Conservation (phyloP, 2,797 vertebrate species). For the Characodon lateralis region DNA sequence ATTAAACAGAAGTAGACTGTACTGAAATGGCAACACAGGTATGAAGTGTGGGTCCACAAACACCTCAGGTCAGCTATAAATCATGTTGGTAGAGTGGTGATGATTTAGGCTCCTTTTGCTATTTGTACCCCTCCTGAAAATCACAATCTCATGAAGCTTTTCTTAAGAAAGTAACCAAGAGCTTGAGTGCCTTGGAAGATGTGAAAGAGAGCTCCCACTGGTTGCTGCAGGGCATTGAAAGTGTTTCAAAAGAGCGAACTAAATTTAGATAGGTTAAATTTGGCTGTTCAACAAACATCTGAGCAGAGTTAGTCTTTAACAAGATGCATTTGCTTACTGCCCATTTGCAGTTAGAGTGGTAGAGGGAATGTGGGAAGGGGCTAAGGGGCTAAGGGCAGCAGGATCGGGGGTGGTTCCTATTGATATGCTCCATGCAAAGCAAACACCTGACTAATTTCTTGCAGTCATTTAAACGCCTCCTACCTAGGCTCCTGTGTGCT, state of each 20-base stretch:
- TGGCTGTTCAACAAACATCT: constrained; percentile 65
- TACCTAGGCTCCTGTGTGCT: constrained; percentile 65
- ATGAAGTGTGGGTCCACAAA: background rate
- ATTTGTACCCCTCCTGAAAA: constrained; percentile 4
- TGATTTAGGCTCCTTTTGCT: background rate
- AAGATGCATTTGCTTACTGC: constrained; percentile 64
- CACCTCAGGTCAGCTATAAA: background rate
- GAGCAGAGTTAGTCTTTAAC: constrained; percentile 63
- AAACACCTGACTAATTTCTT: constrained; percentile 79
- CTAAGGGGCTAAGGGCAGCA: background rate
- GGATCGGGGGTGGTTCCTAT: constrained; percentile 34
- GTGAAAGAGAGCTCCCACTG: constrained; percentile 19
- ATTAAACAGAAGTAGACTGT: background rate
- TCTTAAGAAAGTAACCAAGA: constrained; percentile 38
- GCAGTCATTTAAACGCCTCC: constrained; percentile 68
- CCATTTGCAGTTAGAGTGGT: constrained; percentile 32
- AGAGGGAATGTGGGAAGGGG: background rate
- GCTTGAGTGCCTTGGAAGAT: constrained; percentile 42
- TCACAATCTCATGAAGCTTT: constrained; percentile 8
- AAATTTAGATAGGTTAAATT: constrained; percentile 65
- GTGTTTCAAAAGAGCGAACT: constrained; percentile 48
- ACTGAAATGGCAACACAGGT: background rate
- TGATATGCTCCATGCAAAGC: constrained; percentile 71
- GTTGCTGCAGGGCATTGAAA: constrained; percentile 11
- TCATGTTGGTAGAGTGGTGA: background rate